phyloP scores from a whole-genome alignment of 2,113 vertebrate species.

The Platichthys stellatus region DNA sequence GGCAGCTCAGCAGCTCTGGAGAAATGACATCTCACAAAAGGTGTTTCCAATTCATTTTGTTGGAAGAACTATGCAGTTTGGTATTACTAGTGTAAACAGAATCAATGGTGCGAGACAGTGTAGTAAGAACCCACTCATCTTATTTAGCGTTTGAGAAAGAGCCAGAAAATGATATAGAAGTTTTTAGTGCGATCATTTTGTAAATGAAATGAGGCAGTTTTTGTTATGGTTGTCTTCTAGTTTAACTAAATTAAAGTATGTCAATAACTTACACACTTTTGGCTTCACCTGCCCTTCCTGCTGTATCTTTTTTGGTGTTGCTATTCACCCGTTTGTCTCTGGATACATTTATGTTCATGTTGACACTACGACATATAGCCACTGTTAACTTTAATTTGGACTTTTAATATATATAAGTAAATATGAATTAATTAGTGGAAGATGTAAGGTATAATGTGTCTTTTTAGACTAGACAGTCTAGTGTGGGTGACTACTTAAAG shows the following conservation, averaged over 20 bases:
- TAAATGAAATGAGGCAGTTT: no score
- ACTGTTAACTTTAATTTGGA: no score
- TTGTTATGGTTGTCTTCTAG: not conserved
- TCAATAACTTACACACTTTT: no score
- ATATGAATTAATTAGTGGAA: no score
- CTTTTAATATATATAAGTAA: no score
- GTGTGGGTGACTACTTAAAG: no score
- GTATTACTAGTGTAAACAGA: not conserved
- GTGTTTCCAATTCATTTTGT: not conserved
- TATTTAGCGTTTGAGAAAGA: not conserved
- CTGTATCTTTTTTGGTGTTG: not conserved
- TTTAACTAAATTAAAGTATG: no score
- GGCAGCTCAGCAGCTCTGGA: not conserved
- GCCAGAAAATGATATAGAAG: not conserved
- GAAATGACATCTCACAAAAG: not conserved
- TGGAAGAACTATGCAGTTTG: not conserved
- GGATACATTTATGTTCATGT: not conserved
- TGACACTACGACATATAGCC: not conserved
- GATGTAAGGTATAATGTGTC: no score
- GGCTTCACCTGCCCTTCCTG: not conserved
- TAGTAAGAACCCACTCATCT: not conserved
- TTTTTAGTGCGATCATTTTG: not conserved
- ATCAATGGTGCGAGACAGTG: not conserved
- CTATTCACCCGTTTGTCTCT: not conserved
- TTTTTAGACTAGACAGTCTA: no score